phyloP scores from a whole-genome alignment of 2,797 vertebrate genomes.

The Cacajao melanocephalus region DNA sequence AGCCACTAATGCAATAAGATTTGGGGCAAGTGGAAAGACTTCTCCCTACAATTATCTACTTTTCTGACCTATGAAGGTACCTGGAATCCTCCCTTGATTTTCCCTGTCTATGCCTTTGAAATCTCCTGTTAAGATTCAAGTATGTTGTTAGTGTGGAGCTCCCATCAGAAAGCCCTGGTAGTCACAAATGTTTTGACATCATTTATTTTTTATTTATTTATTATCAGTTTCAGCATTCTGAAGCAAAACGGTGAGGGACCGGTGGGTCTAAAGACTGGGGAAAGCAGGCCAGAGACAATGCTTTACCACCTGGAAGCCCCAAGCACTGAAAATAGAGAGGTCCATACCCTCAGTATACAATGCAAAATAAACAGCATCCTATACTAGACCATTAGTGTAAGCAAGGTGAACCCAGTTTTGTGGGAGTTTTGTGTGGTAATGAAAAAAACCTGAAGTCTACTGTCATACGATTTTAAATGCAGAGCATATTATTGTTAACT shows the following conservation, averaged over 20 bases:
- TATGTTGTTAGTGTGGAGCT: background rate
- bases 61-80: background rate
- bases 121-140: background rate
- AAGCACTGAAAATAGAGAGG: background rate
- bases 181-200: background rate
- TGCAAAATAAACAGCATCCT: background rate
- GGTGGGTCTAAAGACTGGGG: background rate
- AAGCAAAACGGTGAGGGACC: background rate
- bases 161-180: background rate
- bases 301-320: background rate
- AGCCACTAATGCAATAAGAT: background rate
- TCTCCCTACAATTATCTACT: background rate
- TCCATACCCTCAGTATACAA: background rate
- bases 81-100: conserved; percentile 3
- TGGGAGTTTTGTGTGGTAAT: background rate
- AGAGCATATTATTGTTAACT: background rate
- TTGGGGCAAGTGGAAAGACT: background rate
- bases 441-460: background rate
- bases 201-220: no score
- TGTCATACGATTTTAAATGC: background rate
- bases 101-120: background rate
- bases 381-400: background rate
- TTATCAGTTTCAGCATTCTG: background rate
- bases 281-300: background rate
- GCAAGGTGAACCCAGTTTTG: background rate